Conservation (phyloP, 2,113 vertebrate genomes). For the Cariama cristata region DNA sequence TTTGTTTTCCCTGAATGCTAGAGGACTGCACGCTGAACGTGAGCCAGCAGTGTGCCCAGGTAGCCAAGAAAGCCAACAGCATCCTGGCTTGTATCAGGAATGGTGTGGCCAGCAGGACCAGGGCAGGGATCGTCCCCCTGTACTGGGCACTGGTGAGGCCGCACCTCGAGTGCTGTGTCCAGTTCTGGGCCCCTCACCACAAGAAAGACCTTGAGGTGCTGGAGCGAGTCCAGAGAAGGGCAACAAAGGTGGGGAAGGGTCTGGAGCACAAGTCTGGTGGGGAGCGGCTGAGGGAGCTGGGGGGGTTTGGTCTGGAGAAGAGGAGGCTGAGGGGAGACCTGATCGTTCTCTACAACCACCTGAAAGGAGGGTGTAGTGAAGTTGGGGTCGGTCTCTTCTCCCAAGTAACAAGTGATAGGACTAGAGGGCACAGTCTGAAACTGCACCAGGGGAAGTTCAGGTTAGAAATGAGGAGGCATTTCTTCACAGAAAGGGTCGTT, state of each 20-base stretch:
- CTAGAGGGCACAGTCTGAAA: too few relatives aligned
- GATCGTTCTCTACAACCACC: rapidly evolving
- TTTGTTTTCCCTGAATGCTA: not conserved
- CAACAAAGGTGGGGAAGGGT: not conserved
- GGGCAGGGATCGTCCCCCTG: rapidly evolving
- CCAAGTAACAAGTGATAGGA: too few relatives aligned
- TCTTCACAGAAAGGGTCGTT: too few relatives aligned
- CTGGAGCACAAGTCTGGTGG: not conserved
- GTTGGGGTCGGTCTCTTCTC: not conserved
- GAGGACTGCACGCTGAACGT: not conserved
- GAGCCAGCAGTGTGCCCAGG: not conserved
- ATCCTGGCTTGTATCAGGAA: not conserved
- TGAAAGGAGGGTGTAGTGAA: not conserved
- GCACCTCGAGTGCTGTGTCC: rapidly evolving
- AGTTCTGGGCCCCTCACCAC: not conserved
- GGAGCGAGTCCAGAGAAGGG: not conserved
- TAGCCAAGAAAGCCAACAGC: not conserved
- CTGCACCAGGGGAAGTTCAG: too few relatives aligned
- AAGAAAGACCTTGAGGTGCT: not conserved
- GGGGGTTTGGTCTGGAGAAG: not conserved
- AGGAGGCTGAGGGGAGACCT: not conserved
- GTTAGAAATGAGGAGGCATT: too few relatives aligned
- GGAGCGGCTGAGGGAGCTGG: not conserved
- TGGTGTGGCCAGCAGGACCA: not conserved
- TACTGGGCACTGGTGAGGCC: not conserved